Base-by-base conservation (phyloP, 2,888 invertebrate genomes). In the Osedax frankpressi region DNA sequence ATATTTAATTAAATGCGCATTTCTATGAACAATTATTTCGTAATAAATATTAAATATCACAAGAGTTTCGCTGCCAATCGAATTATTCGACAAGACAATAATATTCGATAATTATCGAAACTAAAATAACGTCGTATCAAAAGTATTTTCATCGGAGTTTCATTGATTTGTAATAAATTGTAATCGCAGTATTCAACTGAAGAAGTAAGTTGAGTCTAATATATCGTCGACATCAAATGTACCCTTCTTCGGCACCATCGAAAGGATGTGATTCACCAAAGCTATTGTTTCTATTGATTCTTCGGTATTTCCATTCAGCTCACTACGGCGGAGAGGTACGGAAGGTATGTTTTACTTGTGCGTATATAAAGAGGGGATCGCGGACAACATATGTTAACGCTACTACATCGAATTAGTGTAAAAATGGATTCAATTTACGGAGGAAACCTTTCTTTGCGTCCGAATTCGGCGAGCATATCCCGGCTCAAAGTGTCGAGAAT, bases 401-500 rank as follows among this genome's bases (percentile, higher is more conserved):
- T 11, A 44, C 19, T 44, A 44, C 19, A 44, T 6, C 19, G 44
- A 44, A 44, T 44, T 44, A 44, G 6, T 44, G 19, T 11, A 44
- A 44, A 11, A 44, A 11, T 44, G 19, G 44, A 44, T 11, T 44
- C 44, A 11, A 44, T 6, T 44, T 44, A 11, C 19, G 44, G 6
- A 44, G 6, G 19, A 44, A 29, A 69, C 69, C 69, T 69, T 11
- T 74, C 68, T 0, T 71, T 27, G 72, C 59, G 73, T 3, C 76
- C 75, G 72, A 78, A 81, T 27, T 76, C 78, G 1, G 80, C 73
- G n/a, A 87, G 80, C 73, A 96, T 87, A 83, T 89, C 92, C 26
- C 88, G 80, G 0, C 94, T 92, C 72, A 96, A 86, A 81, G 94
- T 88, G 80, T 94, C 90, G 70, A 99, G 87, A 78, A 99, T 92